A percentile compares a stretch with the other conserved stretches of the same genome.
Evolutionary conservation across 2,888 invertebrate species (phyloP).

Genomic region (Tenthredo mesomela): DNA sequence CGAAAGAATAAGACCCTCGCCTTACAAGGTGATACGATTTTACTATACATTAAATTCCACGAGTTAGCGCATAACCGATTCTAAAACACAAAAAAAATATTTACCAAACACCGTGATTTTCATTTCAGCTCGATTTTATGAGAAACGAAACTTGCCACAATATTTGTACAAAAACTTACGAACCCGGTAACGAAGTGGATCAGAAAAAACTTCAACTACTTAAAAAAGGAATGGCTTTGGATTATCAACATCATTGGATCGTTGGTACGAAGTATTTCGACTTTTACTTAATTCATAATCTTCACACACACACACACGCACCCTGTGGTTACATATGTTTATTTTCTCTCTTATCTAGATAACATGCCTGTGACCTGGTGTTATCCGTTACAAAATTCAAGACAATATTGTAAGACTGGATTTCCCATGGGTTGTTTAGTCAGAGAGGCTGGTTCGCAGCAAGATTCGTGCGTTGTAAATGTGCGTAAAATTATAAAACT

Average conservation of each 20-base stretch:
- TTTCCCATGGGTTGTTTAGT: conserved; percentile 99
- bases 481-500: conserved; percentile 58
- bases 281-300: too few relatives aligned
- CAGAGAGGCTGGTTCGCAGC: conserved; percentile 76
- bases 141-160: conserved; percentile 84
- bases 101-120: too few relatives aligned
- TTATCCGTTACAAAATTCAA: conserved; percentile 86
- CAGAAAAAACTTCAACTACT: conserved; percentile 88
- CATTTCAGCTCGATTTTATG: conserved; percentile 85
- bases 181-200: conserved; percentile 82
- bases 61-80: too few relatives aligned
- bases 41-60: too few relatives aligned
- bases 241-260: conserved; percentile 99
- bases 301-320: too few relatives aligned
- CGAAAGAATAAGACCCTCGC: conserved; percentile 97
- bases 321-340: not conserved
- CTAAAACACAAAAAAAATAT: too few relatives aligned
- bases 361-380: conserved; percentile 99
- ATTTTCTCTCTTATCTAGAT: conserved; percentile 81
- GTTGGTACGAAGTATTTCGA: conserved; percentile 78
- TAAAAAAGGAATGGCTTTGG: conserved; percentile 94
- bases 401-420: conserved; percentile 94
- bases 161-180: conserved; percentile 87
- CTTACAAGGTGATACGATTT: conserved; percentile 85
- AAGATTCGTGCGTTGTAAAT: conserved; percentile 70